These are phyloP conservation scores for Mola mola DNA, from an alignment of 2,113 vertebrate species.

Conservation along the genomic window DNA sequence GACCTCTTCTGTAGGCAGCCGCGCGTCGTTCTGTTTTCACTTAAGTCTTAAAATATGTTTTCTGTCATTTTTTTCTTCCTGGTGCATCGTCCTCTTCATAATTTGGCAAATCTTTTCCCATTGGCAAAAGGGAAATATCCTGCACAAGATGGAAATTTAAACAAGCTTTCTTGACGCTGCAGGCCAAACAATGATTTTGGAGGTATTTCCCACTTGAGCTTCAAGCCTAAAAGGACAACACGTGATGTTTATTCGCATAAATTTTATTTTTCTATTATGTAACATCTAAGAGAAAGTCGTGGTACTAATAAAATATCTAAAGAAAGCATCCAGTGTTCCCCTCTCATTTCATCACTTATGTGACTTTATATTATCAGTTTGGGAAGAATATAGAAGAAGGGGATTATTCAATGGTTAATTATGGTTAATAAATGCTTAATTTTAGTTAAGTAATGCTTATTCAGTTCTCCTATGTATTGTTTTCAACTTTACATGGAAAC, in stretches of 20 bases:
- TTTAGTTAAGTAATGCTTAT: too few relatives aligned
- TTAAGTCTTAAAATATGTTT: background rate
- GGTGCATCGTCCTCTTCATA: background rate
- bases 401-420: too few relatives aligned
- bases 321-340: too few relatives aligned
- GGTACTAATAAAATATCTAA: too few relatives aligned
- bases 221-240: slow-evolving; percentile 17
- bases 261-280: background rate
- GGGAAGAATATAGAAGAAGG: too few relatives aligned
- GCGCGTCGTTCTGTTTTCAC: background rate
- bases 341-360: too few relatives aligned
- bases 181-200: slow-evolving; percentile 3
- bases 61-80: background rate
- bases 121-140: background rate
- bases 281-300: too few relatives aligned
- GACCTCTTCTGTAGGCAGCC: background rate
- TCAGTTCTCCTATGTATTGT: too few relatives aligned
- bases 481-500: too few relatives aligned
- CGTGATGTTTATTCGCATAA: slow-evolving; percentile 11
- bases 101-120: background rate
- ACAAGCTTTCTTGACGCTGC: slow-evolving; percentile 7
- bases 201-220: slow-evolving; percentile 9
- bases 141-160: slow-evolving; percentile 3
- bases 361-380: background rate
- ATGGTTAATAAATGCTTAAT: too few relatives aligned